Base-by-base conservation (phyloP, 2,888 invertebrate genomes). In the Bimastos eiseni region DNA sequence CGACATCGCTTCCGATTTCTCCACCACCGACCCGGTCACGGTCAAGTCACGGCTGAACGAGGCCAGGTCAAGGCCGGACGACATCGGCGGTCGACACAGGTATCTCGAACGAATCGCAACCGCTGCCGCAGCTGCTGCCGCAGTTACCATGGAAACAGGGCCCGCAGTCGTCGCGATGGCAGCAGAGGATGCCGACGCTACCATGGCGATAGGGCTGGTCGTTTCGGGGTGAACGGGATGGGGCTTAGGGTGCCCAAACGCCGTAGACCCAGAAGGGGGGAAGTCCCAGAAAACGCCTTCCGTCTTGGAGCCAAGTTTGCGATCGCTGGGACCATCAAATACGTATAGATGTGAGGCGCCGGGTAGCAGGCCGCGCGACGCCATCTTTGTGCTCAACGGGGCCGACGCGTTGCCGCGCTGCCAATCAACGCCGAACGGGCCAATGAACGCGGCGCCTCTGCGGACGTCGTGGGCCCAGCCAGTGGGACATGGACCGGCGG, bases 381-480 rank as follows among this genome's bases (percentile, higher is more conserved):
- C 70, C 70, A 70, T 70, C n/a, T 70, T 70, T 70, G 70, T 70
- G 70, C 70, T 70, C 70, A n/a, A 11, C n/a, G 70, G 30, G 70
- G 70, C 30, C 70, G 70, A 8, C 30, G 70, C 70, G 70, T 70
- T 0, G n/a, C 70, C 70, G 70, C 70, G 30, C 70, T 70, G 70
- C 70, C 70, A 70, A 70, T 70, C 70, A 70, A 70, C 70, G 30
- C 70, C 70, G 37, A 86, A 86, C 34, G 86, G 86, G 4, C 36
- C 34, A 34, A 36, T 37, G 36, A 86, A 86, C 21, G 24, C 86
- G 8, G 36, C 21, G 21, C 86, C 86, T 86, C 86, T 86, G 34
- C 86, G 19, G 86, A 86, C 33, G 41, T 44, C 38, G 89, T 33
- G 70, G 36, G 83, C 37, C 89, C 89, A 91, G 36, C 89, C 38